phyloP scores from a whole-genome alignment of 2,888 invertebrate species.

The Cryptocheilus praepositus region DNA sequence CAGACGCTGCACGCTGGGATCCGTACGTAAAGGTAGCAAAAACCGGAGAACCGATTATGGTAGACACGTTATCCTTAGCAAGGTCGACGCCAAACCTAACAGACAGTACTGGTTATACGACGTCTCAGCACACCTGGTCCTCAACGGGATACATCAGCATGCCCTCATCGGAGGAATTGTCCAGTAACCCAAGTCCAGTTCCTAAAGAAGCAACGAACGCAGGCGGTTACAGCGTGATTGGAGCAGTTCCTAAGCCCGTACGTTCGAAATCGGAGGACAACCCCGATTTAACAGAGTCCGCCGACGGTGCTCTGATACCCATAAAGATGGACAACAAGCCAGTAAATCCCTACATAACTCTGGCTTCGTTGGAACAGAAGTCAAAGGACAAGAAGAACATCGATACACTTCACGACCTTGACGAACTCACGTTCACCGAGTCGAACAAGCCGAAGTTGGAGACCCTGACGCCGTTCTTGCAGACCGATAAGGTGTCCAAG shows the following conservation, averaged over 20 bases:
- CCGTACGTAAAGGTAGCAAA: constrained; percentile 68
- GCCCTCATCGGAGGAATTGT: constrained; percentile 65
- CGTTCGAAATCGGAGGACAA: constrained; percentile 56
- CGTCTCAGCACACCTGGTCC: constrained; percentile 68
- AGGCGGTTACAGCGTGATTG: constrained; percentile 65
- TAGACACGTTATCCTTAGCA: constrained; percentile 67
- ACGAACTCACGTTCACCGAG: constrained; percentile 57
- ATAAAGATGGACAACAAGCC: constrained; percentile 50
- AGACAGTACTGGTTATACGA: constrained; percentile 61
- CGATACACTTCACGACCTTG: constrained; percentile 51
- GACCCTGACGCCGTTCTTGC: constrained; percentile 38
- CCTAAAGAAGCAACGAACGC: constrained; percentile 57
- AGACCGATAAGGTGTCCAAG: constrained; percentile 47
- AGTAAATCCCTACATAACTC: constrained; percentile 60
- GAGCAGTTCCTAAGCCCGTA: constrained; percentile 53
- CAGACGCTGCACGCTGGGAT: constrained; percentile 65
- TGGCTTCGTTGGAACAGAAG: constrained; percentile 64
- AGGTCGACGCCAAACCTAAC: constrained; percentile 71
- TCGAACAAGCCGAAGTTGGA: constrained; percentile 43
- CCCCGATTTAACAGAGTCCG: constrained; percentile 29
- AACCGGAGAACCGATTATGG: constrained; percentile 56
- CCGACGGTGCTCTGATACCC: constrained; percentile 39
- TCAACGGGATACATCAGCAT: constrained; percentile 67
- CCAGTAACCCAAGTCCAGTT: constrained; percentile 66
- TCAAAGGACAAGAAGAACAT: constrained; percentile 46